Base-by-base conservation (phyloP, 2,113 vertebrate species). In the Solea solea region DNA sequence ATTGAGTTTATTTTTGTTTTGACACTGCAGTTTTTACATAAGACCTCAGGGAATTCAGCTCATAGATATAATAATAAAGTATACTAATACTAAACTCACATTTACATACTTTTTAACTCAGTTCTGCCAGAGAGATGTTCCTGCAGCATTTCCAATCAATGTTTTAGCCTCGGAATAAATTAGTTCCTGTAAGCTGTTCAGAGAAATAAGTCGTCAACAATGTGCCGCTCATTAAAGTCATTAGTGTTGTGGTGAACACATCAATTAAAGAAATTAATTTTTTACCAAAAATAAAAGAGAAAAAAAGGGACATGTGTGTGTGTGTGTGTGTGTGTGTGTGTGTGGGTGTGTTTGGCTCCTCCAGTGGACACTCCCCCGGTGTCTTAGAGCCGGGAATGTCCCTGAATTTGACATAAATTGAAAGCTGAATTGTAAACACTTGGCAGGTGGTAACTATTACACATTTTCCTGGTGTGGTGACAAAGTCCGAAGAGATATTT, bases 211-310 rank as follows among this genome's bases (percentile, higher is more conserved):
- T 49, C 74, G 72, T 81, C 74, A 62, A 78, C 82, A 88, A 88
- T 84, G 74, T 61, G 67, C 21, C 9, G 0, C 72, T 86, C 78
- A 80, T 86, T 86, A 88, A 80, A 82, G 73, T 72, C 84, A 87
- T 88, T 88, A 82, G 68, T 81, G 68, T 82, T 88, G 84, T 79
- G 70, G 64, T 73, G 77, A 82, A 88, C 68, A 71, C 73, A 71
- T 78, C 55, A 72, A 83, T 34, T 4, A 34, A 34, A 2, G 0
- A 4, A 34, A 2, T 34, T 34, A 85, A 74, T 62, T 28, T 85
- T 74, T 28, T 12, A 48, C 66, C 52, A 69, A 65, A 76, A 64
- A 69, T 6, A 21, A 21, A 21, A 34, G 34, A 34, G 34, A 34
- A 34, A 34, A 34, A 1, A 21, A 1, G 21, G 21, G 21, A 21